Evolutionary conservation across 2,888 invertebrate species (phyloP).

Genomic region (Drepana falcataria): DNA sequence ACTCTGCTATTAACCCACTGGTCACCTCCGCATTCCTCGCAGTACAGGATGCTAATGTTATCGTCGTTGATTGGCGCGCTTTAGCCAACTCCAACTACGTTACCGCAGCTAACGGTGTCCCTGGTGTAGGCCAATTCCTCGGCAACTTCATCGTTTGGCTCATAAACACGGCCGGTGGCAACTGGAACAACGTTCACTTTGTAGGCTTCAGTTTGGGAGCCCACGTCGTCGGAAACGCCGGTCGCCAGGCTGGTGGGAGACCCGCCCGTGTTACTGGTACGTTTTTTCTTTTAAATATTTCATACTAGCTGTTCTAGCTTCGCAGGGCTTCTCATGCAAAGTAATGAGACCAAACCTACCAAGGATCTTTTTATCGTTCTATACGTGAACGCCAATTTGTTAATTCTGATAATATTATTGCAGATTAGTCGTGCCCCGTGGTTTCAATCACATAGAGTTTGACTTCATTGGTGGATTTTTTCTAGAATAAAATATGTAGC

Average conservation of each 20-base stretch:
- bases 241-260: constrained; percentile 37
- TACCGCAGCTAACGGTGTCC: constrained; percentile 38
- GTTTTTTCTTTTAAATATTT: too few relatives aligned
- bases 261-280: constrained; percentile 52
- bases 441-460: too few relatives aligned
- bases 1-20: constrained; percentile 38
- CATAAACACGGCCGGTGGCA: constrained; percentile 44
- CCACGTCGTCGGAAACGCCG: constrained; percentile 56
- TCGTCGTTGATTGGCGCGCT: constrained; percentile 51
- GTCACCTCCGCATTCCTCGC: constrained; percentile 47
- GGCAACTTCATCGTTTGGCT: constrained; percentile 55
- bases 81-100: constrained; percentile 34
- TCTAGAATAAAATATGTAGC: too few relatives aligned
- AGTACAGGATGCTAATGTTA: constrained; percentile 44
- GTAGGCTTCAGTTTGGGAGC: constrained; percentile 66
- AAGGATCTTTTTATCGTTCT: too few relatives aligned
- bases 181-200: constrained; percentile 55
- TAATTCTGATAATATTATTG: too few relatives aligned
- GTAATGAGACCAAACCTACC: too few relatives aligned
- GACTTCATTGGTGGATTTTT: too few relatives aligned
- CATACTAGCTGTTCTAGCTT: too few relatives aligned
- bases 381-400: too few relatives aligned
- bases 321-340: too few relatives aligned
- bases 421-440: too few relatives aligned
- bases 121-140: constrained; percentile 42